Conservation (phyloP, 2,113 vertebrate genomes). For the Tylochromis polylepis region DNA sequence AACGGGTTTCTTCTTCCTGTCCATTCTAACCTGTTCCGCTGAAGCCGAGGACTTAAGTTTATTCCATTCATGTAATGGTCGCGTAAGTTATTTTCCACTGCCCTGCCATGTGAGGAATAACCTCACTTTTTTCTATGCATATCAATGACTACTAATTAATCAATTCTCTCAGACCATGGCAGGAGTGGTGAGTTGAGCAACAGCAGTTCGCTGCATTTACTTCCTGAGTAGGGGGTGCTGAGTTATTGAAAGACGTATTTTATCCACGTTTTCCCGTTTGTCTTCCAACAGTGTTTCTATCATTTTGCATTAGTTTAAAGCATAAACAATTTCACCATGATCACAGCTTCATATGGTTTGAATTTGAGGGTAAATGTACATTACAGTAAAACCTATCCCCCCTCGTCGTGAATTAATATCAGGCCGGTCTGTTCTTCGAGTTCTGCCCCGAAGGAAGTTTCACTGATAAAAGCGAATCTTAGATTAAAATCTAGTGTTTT, state of each 20-base stretch:
- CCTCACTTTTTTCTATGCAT: slow-evolving; percentile 30
- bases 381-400: neutral
- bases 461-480: neutral
- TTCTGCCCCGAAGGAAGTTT: neutral
- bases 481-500: neutral
- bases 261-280: neutral
- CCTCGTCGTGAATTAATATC: neutral
- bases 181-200: slow-evolving; percentile 9
- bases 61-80: slow-evolving; percentile 32
- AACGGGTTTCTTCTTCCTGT: neutral
- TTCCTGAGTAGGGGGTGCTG: neutral
- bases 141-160: neutral
- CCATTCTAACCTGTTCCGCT: slow-evolving; percentile 44
- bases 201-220: neutral
- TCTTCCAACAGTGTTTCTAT: neutral
- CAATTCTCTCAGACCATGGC: neutral
- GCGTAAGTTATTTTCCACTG: slow-evolving; percentile 7
- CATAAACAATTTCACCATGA: neutral
- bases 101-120: slow-evolving; percentile 55
- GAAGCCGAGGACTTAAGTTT: slow-evolving; percentile 12
- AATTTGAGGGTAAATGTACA: neutral
- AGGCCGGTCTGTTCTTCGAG: neutral
- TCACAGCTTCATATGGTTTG: neutral
- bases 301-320: neutral
- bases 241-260: neutral